These are phyloP conservation scores for Drosophila nasuta DNA, from an alignment of 1,140 invertebrate genomes.

Conservation along the genomic window DNA sequence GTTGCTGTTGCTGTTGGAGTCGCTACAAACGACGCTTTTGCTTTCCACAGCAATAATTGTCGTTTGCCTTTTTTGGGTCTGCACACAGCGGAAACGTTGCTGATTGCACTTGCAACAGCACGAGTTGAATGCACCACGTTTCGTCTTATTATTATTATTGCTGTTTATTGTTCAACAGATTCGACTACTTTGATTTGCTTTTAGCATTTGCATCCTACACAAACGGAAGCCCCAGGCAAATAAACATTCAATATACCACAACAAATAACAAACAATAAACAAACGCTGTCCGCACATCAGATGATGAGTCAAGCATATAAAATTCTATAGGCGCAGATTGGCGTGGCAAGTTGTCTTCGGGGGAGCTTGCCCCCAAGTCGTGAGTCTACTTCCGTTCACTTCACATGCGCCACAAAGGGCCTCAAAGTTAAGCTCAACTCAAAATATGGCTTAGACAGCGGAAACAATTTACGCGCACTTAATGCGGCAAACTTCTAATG, in stretches of 20 bases:
- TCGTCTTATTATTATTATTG: conserved; percentile 7
- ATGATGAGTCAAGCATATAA: conserved; percentile 71
- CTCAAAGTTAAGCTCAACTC: neutral
- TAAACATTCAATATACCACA: conserved; percentile 34
- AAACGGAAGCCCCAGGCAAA: conserved; percentile 51
- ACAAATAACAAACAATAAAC: conserved; percentile 15
- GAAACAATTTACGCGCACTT: neutral
- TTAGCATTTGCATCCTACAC: conserved; percentile 25
- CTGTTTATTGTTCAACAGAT: conserved; percentile 47
- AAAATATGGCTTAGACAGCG: conserved; percentile 27
- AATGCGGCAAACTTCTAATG: neutral
- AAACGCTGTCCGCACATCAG: conserved; percentile 15
- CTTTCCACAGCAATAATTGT: conserved; percentile 69
- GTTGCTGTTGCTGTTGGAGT: conserved; percentile 2
- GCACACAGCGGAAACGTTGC: conserved; percentile 62
- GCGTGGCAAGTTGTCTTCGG: conserved; percentile 29
- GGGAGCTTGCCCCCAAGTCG: conserved; percentile 46
- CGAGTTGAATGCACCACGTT: conserved; percentile 17
- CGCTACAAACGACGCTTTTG: conserved; percentile 42
- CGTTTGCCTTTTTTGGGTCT: conserved; percentile 69
- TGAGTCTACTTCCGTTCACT: conserved; percentile 63
- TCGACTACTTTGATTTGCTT: conserved; percentile 38
- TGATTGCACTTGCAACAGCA: conserved; percentile 44
- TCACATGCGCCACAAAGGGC: neutral
- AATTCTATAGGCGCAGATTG: conserved; percentile 58